A percentile compares a stretch with the other conserved stretches of the same genome.
These are phyloP conservation scores for Sandelia bainsii DNA, from an alignment of 2,797 vertebrate genomes.

Conservation along the genomic window DNA sequence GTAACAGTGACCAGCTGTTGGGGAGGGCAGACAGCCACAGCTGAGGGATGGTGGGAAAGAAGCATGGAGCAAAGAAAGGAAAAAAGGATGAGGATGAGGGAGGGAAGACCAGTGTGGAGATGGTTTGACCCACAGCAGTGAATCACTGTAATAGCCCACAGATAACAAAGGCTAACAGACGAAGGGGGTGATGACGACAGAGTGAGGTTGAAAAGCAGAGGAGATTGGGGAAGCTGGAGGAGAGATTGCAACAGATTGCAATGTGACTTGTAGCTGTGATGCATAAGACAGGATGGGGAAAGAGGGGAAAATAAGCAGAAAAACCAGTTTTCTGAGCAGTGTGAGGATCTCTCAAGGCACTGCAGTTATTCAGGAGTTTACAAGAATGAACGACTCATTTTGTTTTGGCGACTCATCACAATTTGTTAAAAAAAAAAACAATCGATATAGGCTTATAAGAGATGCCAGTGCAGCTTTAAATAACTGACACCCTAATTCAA, in stretches of 20 bases:
- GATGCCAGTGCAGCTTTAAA: conserved; percentile 45
- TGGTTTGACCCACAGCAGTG: conserved; percentile 48
- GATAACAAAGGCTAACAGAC: conserved; percentile 43
- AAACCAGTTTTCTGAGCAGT: conserved; percentile 19
- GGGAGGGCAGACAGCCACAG: conserved; percentile 51
- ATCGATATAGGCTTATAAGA: conserved; percentile 56
- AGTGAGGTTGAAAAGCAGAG: conserved; percentile 34
- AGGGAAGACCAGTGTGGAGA: conserved; percentile 34
- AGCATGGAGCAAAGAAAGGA: conserved; percentile 24
- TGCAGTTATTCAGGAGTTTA: conserved; percentile 48
- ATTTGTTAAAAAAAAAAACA: conserved; percentile 51
- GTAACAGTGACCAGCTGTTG: conserved; percentile 70
- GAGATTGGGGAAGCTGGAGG: conserved; percentile 32
- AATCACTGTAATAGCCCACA: conserved; percentile 49
- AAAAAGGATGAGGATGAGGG: conserved; percentile 21
- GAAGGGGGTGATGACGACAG: conserved; percentile 36
- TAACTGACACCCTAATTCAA: conserved; percentile 55
- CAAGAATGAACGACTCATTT: conserved; percentile 44
- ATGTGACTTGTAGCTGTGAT: conserved; percentile 50
- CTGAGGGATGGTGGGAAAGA: conserved; percentile 43
- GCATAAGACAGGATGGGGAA: conserved; percentile 18
- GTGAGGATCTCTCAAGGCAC: conserved; percentile 14
- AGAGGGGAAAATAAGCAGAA: conserved; percentile 11
- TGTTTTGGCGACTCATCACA: conserved; percentile 59
- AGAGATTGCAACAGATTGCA: conserved; percentile 56